A percentile compares a stretch with the other conserved stretches of the same genome.
Conservation (phyloP, 2,113 vertebrate genomes). For the Paraplagusia blochii region DNA sequence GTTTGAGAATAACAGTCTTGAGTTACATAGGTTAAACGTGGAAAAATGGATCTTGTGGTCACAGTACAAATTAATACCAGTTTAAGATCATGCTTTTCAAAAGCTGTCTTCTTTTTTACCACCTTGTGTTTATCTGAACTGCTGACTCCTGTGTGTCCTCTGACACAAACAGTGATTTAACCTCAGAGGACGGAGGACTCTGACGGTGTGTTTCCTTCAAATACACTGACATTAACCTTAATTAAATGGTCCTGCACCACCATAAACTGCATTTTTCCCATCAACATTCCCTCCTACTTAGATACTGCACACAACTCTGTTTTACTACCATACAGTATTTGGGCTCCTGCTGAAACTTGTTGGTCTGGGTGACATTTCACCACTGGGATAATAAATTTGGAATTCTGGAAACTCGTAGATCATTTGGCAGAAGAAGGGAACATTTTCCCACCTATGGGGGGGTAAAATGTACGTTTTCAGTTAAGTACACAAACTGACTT, state of each 20-base stretch:
- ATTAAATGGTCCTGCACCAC: background rate
- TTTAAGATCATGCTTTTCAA: background rate
- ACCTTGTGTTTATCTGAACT: background rate
- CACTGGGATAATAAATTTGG: conserved; percentile 18
- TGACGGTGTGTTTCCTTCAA: background rate
- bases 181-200: background rate
- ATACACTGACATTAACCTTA: background rate
- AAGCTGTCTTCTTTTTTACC: background rate
- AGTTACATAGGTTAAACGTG: too few species aligned
- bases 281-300: background rate
- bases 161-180: background rate
- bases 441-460: conserved; percentile 57
- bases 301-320: background rate
- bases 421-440: conserved; percentile 21
- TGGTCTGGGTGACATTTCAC: conserved; percentile 29
- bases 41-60: too few species aligned
- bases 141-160: background rate
- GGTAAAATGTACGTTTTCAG: conserved; percentile 24
- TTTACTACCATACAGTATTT: background rate
- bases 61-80: background rate
- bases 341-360: conserved; percentile 9
- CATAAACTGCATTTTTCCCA: background rate
- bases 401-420: conserved; percentile 22
- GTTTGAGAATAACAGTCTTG: too few species aligned
- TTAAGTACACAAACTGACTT: background rate